Evolutionary conservation across 2,888 invertebrate species (phyloP), one percentile per base, ranked within the genome.

Genomic region (Phanerotoma sp.): DNA sequence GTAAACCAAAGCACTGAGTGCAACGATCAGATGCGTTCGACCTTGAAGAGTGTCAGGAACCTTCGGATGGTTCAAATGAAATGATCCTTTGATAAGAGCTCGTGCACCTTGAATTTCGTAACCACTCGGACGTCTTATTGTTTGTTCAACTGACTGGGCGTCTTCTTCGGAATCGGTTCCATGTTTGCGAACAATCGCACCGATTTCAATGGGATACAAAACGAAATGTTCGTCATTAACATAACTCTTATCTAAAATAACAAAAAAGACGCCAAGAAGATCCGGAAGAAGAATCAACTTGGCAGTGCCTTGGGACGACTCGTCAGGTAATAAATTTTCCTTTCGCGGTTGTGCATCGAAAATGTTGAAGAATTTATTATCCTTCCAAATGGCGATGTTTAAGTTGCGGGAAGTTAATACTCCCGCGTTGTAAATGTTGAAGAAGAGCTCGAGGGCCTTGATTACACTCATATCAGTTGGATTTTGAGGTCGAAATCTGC

Each of bases 331-430:
- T 2, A 73, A 64, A 38, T 62, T 58, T 3, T 70, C 66, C 6
- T 59, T 62, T 28, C 77, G 64, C 0, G 70, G 55, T 21, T 75
- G 74, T 0, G 66, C 72, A 16, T 77, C 76, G 45, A 77, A 77
- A 2, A 77, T 61, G 21, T 71, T 67, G 38, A 65, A 74, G 25
- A n/a, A n/a, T n/a, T 58, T 62, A 1, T 57, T 28, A 3, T 66
- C 66, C 30, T 61, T 67, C 77, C 77, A 77, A 16, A 77, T 70
- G 0, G 74, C 72, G 4, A 73, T 58, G 42, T 73, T 72, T 22
- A 77, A 38, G 3, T 62, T 57, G 2, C 68, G 16, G 0, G 77
- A 77, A 2, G 69, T 66, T 1, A 77, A 38, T 3, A 75, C 64
- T 0, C 71, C 69, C 1, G 70, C 61, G 18, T 68, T 60, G 56